Evolutionary conservation across 2,113 vertebrate genomes (phyloP).

Genomic region (Arizona elegans): DNA sequence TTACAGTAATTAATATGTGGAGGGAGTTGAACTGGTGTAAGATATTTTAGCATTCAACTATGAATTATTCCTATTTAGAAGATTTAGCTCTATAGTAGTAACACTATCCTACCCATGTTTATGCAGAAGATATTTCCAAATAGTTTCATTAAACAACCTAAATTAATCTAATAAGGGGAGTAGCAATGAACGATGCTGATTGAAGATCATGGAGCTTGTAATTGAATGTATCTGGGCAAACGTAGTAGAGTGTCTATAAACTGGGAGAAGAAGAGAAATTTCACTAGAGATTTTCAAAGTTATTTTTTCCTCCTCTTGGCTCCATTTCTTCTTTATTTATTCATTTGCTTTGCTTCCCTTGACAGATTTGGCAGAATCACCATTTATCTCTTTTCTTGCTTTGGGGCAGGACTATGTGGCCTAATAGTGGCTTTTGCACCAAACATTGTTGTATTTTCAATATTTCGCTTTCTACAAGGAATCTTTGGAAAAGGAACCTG

Average conservation of each 20-base stretch:
- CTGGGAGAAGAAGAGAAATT: neutral
- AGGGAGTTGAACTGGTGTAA: neutral
- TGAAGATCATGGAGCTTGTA: neutral
- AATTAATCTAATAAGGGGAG: neutral
- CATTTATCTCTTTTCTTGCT: conserved; percentile 83
- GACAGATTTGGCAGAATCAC: conserved; percentile 86
- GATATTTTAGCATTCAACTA: neutral
- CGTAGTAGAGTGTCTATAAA: neutral
- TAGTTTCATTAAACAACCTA: neutral
- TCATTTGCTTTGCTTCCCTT: conserved; percentile 7
- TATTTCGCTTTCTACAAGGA: conserved; percentile 88
- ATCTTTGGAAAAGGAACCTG: conserved; percentile 91
- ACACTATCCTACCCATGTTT: neutral
- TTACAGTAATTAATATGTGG: neutral
- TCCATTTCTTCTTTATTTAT: neutral
- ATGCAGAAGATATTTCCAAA: neutral
- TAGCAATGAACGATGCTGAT: neutral
- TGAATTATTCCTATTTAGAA: neutral
- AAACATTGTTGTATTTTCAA: conserved; percentile 79
- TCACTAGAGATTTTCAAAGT: neutral
- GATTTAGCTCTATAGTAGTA: neutral
- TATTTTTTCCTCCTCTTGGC: conserved; percentile 15
- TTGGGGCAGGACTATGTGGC: conserved; percentile 82
- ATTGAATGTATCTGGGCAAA: neutral
- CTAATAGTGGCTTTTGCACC: conserved; percentile 85